Conservation (phyloP, 2,113 vertebrate species). For the Setophaga petechia region DNA sequence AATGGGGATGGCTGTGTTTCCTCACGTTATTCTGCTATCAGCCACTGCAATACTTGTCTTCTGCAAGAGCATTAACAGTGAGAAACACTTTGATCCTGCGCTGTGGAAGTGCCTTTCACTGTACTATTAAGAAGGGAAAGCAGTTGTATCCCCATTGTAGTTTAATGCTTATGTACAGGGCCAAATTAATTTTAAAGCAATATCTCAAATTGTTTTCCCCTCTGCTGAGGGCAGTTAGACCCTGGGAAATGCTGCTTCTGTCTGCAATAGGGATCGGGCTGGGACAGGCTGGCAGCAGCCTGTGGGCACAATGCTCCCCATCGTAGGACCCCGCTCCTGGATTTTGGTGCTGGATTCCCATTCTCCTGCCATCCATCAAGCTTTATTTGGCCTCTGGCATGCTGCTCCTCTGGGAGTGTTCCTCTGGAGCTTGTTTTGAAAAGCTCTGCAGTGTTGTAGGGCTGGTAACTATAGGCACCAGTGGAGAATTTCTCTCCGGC, state of each 20-base stretch:
- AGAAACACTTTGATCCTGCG: not conserved
- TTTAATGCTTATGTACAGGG: not conserved
- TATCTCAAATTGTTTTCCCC: not conserved
- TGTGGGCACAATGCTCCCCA: fast-evolving
- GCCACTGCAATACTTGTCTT: not conserved
- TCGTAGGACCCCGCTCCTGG: fast-evolving
- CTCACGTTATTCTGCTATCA: not conserved
- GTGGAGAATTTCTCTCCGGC: not conserved
- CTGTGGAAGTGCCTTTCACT: not conserved
- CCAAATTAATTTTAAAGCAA: not conserved
- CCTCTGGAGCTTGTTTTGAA: constrained; percentile 42
- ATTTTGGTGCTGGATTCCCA: not conserved
- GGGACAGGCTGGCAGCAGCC: not conserved
- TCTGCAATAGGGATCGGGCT: not conserved
- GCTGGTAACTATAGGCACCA: constrained; percentile 58
- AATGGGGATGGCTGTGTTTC: not conserved
- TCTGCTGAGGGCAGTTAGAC: not conserved
- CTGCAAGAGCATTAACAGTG: not conserved
- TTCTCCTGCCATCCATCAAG: not conserved
- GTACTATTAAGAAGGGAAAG: not conserved
- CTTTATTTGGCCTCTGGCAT: constrained; percentile 16
- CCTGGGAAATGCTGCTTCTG: not conserved
- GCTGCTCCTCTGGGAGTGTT: not conserved
- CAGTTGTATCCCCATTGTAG: not conserved
- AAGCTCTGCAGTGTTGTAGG: constrained; percentile 26